Percentiles rank a stretch among this genome's conserved stretches.
Conservation (phyloP, 1,140 invertebrate species). For the Cepaea nemoralis region DNA sequence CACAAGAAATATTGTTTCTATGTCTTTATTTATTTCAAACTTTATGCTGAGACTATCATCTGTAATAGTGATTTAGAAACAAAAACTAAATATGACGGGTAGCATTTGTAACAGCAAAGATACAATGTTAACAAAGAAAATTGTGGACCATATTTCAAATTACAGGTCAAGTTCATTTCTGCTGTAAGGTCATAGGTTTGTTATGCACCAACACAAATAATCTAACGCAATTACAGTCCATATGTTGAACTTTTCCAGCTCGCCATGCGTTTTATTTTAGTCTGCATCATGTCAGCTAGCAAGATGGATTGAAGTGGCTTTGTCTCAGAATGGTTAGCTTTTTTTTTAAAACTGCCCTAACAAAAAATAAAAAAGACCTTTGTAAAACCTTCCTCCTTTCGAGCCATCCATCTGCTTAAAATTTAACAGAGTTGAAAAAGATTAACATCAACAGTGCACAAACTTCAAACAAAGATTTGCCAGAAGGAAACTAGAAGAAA, state of each 20-base stretch:
- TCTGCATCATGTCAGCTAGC: slow-evolving; percentile 16
- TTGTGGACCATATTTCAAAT: neutral
- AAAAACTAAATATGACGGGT: neutral
- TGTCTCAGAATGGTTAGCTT: slow-evolving; percentile 8
- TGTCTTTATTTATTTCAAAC: neutral
- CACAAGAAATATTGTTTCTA: neutral
- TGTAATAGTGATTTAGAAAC: neutral
- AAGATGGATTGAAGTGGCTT: slow-evolving; percentile 5
- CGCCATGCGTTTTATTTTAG: neutral
- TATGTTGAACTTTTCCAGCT: slow-evolving; percentile 10
- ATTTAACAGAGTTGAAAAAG: neutral
- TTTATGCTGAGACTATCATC: neutral
- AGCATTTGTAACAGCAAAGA: neutral
- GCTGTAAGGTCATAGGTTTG: neutral
- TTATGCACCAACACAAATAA: neutral
- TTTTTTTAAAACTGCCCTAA: neutral
- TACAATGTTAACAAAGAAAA: neutral
- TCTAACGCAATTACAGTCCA: neutral
- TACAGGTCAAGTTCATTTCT: neutral
- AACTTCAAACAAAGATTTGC: slow-evolving; percentile 19
- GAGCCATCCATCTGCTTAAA: slow-evolving; percentile 26
- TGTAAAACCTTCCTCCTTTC: neutral
- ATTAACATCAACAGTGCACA: slow-evolving; percentile 6
- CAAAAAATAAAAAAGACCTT: neutral
- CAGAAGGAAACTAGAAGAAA: slow-evolving; percentile 16